Evolutionary conservation across 2,113 vertebrate genomes (phyloP).

Genomic region (Bungarus multicinctus): DNA sequence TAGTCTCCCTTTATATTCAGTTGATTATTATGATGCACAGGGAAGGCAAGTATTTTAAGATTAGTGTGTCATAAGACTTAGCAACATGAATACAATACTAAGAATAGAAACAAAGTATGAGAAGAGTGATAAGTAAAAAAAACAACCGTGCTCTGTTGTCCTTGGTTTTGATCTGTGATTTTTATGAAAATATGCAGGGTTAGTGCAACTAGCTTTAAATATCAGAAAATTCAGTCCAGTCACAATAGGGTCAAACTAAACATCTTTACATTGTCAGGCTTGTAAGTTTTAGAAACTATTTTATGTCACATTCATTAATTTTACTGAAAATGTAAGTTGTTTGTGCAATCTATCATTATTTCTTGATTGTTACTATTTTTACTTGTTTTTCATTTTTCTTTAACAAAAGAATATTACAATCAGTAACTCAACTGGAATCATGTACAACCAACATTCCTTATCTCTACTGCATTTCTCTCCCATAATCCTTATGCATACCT

Average conservation of each 20-base stretch:
- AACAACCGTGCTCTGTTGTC: neutral
- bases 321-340: constrained; percentile 14
- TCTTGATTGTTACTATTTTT: constrained; percentile 24
- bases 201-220: neutral
- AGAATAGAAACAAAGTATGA: neutral
- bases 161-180: neutral
- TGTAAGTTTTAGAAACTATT: constrained; percentile 1
- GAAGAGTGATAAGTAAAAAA: neutral
- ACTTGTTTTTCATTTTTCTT: constrained; percentile 5
- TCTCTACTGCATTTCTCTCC: neutral
- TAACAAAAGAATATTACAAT: constrained; percentile 23
- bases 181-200: neutral
- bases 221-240: neutral
- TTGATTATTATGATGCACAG: neutral
- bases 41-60: neutral
- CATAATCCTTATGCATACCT: neutral
- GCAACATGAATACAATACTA: neutral
- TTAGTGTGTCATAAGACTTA: neutral
- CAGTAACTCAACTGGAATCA: neutral
- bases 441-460: neutral
- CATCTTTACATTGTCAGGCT: neutral
- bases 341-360: constrained; percentile 19
- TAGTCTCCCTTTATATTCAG: neutral
- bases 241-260: neutral
- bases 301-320: constrained; percentile 21